Evolutionary conservation across 2,888 invertebrate species (phyloP), one percentile per base, ranked within the genome.

Genomic region (Andrena camellia): DNA sequence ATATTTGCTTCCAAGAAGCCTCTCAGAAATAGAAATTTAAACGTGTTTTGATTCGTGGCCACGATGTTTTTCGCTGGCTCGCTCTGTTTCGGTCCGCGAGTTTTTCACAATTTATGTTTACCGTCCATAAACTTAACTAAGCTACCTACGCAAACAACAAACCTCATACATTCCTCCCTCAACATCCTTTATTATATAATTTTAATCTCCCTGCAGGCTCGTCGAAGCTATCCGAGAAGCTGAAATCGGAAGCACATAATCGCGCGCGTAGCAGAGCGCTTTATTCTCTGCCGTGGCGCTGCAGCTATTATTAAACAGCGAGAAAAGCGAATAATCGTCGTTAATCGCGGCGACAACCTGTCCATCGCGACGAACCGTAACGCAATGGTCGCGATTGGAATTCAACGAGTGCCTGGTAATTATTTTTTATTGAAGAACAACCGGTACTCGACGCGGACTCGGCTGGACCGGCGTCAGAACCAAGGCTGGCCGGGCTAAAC

Each of bases 371-470:
- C 59, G 35, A 23, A 26, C 33, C 62, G n/a, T 26, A 59, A 59
- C 59, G 42, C n/a, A 63, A 63, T 63, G 42, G 35, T 42, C 69
- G 59, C 69, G 54, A 42, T 10, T 20, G 69, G 69, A 59, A 69
- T 69, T 69, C 69, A 26, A 42, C 57, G 69, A 7, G 57, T n/a
- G 42, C 42, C 42, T 69, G 26, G 59, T 69, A 69, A 69, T 69
- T 69, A 69, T 59, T 69, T 57, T 69, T 69, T 69, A 69, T 59
- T 69, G 42, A 26, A 5, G 69, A 54, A 35, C 13, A 69, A 69
- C 59, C 69, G 69, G 69, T 69, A 69, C 42, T 69, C 48, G 26
- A 17, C 68, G 68, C 20, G 54, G 31, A 23, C 33, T 62, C 33
- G 33, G 6, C 42, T 59, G 69, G n/a, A 20, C 13, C 64, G 13